phyloP scores from a whole-genome alignment of 2,888 invertebrate species.

The Sesia apiformis region DNA sequence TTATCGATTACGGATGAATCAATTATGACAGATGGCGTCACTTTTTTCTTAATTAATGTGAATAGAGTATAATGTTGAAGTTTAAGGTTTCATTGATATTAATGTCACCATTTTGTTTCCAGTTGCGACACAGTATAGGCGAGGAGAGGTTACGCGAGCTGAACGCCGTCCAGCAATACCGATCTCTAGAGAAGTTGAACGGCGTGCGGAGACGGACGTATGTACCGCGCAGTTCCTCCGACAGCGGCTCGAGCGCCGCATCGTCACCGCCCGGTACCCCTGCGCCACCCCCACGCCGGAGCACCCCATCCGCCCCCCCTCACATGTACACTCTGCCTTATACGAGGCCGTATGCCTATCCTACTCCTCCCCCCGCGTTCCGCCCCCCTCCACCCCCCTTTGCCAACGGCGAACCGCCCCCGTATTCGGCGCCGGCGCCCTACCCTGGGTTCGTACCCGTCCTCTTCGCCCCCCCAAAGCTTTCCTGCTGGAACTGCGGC shows the following conservation, averaged over 20 bases:
- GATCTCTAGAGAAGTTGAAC: slow-evolving; percentile 74
- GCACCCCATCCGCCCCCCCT: slow-evolving; percentile 18
- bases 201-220: slow-evolving; percentile 69
- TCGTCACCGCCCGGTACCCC: slow-evolving; percentile 60
- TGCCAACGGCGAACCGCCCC: slow-evolving; percentile 63
- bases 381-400: slow-evolving; percentile 59
- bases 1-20: too few relatives aligned
- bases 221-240: slow-evolving; percentile 49
- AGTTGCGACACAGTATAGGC: slow-evolving; percentile 77
- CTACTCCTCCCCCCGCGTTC: slow-evolving; percentile 54
- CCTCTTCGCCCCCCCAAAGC: slow-evolving; percentile 75
- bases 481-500: slow-evolving; percentile 95
- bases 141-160: slow-evolving; percentile 78
- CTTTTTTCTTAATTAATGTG: too few relatives aligned
- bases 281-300: slow-evolving; percentile 35
- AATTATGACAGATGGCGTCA: too few relatives aligned
- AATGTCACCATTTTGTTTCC: slow-evolving; percentile 14
- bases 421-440: slow-evolving; percentile 55
- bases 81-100: too few relatives aligned
- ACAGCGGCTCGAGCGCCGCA: slow-evolving; percentile 59
- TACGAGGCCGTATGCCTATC: slow-evolving; percentile 54
- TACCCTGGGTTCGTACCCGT: slow-evolving; percentile 68
- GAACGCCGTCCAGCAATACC: slow-evolving; percentile 69
- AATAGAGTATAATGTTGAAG: too few relatives aligned
- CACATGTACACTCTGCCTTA: slow-evolving; percentile 46